A percentile compares a stretch with the other conserved stretches of the same genome.
Conservation (phyloP, 2,113 vertebrate genomes). For the Vulpes lagopus region DNA sequence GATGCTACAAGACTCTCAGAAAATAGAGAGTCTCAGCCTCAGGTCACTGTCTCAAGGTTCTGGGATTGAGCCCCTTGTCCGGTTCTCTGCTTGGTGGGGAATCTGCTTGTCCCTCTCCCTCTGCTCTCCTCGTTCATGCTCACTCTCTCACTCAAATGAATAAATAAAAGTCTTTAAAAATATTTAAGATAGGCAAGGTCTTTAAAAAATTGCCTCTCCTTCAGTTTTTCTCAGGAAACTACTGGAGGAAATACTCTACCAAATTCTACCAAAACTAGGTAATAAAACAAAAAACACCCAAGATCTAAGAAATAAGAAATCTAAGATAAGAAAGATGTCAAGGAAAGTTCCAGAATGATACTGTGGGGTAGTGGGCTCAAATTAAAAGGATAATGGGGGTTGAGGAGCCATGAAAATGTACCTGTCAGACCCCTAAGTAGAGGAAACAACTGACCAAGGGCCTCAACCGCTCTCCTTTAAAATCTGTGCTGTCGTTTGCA, state of each 20-base stretch:
- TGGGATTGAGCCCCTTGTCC: not conserved
- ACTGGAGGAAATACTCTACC: not conserved
- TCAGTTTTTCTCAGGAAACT: not conserved
- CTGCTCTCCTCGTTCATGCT: not conserved
- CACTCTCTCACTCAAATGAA: not conserved
- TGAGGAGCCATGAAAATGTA: not conserved
- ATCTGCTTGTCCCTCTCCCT: not conserved
- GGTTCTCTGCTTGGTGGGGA: not conserved
- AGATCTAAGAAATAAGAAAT: not conserved
- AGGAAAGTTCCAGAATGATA: not conserved
- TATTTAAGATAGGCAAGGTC: not conserved
- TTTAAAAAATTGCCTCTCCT: not conserved
- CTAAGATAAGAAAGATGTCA: not conserved
- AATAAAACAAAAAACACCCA: not conserved
- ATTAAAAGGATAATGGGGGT: not conserved
- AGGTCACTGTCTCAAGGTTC: not conserved
- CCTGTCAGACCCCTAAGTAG: not conserved
- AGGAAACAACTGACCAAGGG: not conserved
- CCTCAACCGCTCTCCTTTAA: not conserved
- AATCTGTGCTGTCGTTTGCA: not conserved
- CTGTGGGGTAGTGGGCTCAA: not conserved
- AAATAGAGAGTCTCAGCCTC: not conserved
- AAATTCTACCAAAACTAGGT: not conserved
- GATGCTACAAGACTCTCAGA: not conserved
- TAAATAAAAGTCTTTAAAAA: not conserved